Evolutionary conservation across 2,888 invertebrate species (phyloP), one percentile per base, ranked within the genome.

Genomic region (Yponomeuta cagnagella): DNA sequence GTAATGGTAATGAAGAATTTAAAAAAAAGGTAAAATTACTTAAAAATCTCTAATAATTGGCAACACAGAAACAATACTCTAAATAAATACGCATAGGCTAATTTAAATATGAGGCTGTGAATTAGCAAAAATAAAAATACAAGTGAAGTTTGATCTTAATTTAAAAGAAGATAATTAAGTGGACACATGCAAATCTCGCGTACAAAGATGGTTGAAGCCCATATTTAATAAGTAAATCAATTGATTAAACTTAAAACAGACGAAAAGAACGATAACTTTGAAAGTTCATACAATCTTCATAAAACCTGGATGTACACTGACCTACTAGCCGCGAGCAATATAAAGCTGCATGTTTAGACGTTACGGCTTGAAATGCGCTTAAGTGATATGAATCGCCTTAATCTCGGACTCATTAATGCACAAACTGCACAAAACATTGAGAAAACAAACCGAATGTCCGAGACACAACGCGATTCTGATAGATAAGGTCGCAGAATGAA

Each of bases 71-170:
- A 89, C 90, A 91, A 89, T 91, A 92, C 90, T 89, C 85, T 90
- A 84, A 86, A 88, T 90, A 84, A 86, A 88, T 90, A 90, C 85
- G 89, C 89, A 91, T 93, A 93, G 93, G 92, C 92, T 93, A 92
- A 92, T 91, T 90, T 85, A 90, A 88, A 89, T 87, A 71, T 88
- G 89, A 87, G 92, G 92, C 92, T 93, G 93, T 92, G 92, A 93
- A 90, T 91, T 92, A 92, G 92, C 92, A 90, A 91, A 91, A 86
- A 85, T 85, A 82, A 85, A 82, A 81, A 84, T 86, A 85, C 82
- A 58, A 58, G 88, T 86, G 88, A 85, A 86, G 86, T 85, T 87
- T 82, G 88, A 88, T 86, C 86, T 84, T 85, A 83, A 85, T 84
- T 82, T 83, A 82, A 84, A 82, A 15, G 10, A 52, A 52, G 52